Conservation (phyloP, 2,113 vertebrate species). For the Psettodes erumei region DNA sequence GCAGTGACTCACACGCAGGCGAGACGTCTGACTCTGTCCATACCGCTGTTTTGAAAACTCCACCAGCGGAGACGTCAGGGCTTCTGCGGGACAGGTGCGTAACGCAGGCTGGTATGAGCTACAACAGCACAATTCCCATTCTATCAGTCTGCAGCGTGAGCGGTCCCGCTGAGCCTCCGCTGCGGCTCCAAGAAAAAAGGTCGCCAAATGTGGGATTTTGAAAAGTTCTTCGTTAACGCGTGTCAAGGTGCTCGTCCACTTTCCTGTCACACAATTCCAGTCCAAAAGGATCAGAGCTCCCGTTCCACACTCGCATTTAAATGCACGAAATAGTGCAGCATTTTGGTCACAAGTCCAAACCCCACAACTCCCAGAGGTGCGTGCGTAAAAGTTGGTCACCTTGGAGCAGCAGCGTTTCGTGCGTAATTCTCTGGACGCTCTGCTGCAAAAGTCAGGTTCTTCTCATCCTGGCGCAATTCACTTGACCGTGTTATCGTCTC, state of each 20-base stretch:
- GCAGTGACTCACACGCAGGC: constrained; percentile 69
- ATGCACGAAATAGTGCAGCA: neutral
- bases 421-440: constrained; percentile 61
- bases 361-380: constrained; percentile 47
- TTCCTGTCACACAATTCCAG: neutral
- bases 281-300: neutral
- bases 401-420: constrained; percentile 30
- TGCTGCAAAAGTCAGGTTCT: constrained; percentile 21
- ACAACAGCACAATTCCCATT: neutral
- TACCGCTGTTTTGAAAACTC: constrained; percentile 39
- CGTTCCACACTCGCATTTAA: neutral
- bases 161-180: neutral
- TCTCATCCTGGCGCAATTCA: constrained; percentile 14
- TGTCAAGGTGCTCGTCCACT: constrained; percentile 28
- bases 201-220: constrained; percentile 13
- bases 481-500: neutral
- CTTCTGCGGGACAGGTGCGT: constrained; percentile 52
- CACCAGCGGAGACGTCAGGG: constrained; percentile 34
- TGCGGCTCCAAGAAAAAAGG: neutral
- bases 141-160: neutral
- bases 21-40: constrained; percentile 64
- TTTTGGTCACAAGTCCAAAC: neutral
- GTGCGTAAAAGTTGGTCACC: constrained; percentile 71
- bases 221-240: neutral
- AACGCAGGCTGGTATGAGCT: neutral